phyloP scores from a whole-genome alignment of 2,113 vertebrate genomes.

The Puntigrus tetrazona region DNA sequence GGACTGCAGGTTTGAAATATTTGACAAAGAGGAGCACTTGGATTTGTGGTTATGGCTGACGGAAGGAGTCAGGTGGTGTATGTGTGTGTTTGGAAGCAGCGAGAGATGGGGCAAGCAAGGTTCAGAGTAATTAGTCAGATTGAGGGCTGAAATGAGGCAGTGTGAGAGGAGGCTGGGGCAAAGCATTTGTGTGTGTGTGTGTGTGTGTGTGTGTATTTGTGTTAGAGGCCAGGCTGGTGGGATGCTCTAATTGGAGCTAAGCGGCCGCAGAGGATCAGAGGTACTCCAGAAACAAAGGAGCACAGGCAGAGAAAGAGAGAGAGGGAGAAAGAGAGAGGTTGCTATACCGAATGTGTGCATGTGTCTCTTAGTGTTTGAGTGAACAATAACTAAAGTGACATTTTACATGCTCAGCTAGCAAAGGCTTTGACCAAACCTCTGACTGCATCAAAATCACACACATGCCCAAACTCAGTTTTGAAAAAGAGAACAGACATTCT shows the following conservation, averaged over 20 bases:
- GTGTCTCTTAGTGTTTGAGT: slow-evolving; percentile 57
- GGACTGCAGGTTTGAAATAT: slow-evolving; percentile 27
- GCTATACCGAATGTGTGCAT: slow-evolving; percentile 53
- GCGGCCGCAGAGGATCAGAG: slow-evolving; percentile 53
- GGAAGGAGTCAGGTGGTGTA: slow-evolving; percentile 24
- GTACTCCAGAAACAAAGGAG: slow-evolving; percentile 51
- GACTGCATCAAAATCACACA: slow-evolving; percentile 60
- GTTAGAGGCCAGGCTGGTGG: slow-evolving; percentile 42
- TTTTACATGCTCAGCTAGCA: slow-evolving; percentile 64
- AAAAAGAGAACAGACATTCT: slow-evolving; percentile 53
- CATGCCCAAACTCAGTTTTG: slow-evolving; percentile 59
- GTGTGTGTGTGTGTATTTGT: slow-evolving; percentile 40
- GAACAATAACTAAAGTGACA: slow-evolving; percentile 66
- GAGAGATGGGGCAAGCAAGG: slow-evolving; percentile 45
- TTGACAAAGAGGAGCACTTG: slow-evolving; percentile 10
- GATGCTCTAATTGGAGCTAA: slow-evolving; percentile 56
- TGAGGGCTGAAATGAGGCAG: slow-evolving; percentile 51
- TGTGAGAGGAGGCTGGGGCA: slow-evolving; percentile 46
- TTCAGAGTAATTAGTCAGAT: slow-evolving; percentile 57
- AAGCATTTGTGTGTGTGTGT: slow-evolving; percentile 35
- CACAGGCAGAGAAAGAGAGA: slow-evolving; percentile 35
- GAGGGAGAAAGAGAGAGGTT: slow-evolving; percentile 47
- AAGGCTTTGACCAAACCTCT: slow-evolving; percentile 40
- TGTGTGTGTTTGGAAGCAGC: slow-evolving; percentile 39
- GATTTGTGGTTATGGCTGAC: slow-evolving; percentile 3